Conservation (phyloP, 2,888 invertebrate species). For the Phortica okadai region DNA sequence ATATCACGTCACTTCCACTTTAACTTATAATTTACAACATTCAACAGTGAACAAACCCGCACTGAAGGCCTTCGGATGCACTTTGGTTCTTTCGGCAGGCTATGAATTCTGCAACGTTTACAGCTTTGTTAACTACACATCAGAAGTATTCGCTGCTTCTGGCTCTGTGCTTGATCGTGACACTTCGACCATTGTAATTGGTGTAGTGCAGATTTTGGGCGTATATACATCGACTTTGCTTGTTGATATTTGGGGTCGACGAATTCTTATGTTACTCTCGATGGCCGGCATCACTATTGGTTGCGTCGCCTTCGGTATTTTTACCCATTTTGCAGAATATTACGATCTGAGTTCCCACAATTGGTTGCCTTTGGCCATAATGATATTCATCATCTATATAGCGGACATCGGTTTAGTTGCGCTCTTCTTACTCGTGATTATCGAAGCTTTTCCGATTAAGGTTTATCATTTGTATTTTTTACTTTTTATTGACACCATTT, state of each 20-base stretch:
- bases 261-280: constrained; percentile 69
- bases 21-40: not conserved
- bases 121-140: constrained; percentile 72
- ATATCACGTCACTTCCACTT: too few relatives aligned
- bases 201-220: constrained; percentile 69
- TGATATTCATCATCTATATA: constrained; percentile 69
- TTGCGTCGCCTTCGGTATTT: constrained; percentile 60
- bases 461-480: constrained; percentile 46
- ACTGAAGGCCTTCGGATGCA: constrained; percentile 60
- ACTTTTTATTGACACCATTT: constrained; percentile 50
- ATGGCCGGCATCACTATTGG: constrained; percentile 66
- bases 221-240: constrained; percentile 66
- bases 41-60: constrained; percentile 62
- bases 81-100: constrained; percentile 58
- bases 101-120: constrained; percentile 70
- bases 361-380: constrained; percentile 69
- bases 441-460: constrained; percentile 73
- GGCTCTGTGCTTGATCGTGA: constrained; percentile 69
- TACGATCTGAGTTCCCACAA: constrained; percentile 54
- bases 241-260: constrained; percentile 71
- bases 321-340: constrained; percentile 53
- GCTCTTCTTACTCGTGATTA: constrained; percentile 68
- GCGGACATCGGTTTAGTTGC: constrained; percentile 71
- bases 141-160: constrained; percentile 68
- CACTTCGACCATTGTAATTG: constrained; percentile 70